Percentiles rank a stretch among this genome's conserved stretches.
These are phyloP conservation scores for Aldabrachelys gigantea DNA, from an alignment of 2,113 vertebrate species.

Conservation along the genomic window DNA sequence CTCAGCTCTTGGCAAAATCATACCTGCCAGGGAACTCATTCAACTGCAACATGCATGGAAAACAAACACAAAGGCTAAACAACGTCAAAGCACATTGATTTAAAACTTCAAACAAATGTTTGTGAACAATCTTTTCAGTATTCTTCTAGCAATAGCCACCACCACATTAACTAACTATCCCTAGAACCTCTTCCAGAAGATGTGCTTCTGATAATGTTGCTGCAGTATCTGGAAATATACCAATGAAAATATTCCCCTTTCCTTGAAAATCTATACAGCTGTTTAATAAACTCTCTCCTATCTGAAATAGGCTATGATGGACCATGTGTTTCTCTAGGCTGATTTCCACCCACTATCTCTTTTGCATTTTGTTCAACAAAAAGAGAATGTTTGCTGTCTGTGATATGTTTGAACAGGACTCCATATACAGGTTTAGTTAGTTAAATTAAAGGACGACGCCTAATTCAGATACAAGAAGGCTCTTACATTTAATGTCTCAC, in stretches of 20 bases:
- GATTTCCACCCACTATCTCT: not conserved
- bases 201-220: not conserved
- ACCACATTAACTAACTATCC: rapidly evolving
- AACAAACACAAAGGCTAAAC: not conserved
- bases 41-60: not conserved
- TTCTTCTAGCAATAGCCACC: not conserved
- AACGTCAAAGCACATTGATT: not conserved
- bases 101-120: not conserved
- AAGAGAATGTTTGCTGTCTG: constrained; percentile 27
- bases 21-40: not conserved
- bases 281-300: constrained; percentile 18
- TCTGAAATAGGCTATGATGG: not conserved
- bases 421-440: constrained; percentile 34
- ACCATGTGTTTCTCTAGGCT: constrained; percentile 3
- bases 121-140: rapidly evolving
- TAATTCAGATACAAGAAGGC: constrained; percentile 5
- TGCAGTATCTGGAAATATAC: not conserved
- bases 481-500: constrained; percentile 3
- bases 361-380: constrained; percentile 9
- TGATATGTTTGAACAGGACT: constrained; percentile 37
- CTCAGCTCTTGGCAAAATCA: not conserved
- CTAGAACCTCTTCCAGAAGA: not conserved
- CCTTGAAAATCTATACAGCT: not conserved
- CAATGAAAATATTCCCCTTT: not conserved
- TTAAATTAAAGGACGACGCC: constrained; percentile 27